A percentile compares a stretch with the other conserved stretches of the same genome.
phyloP scores from a whole-genome alignment of 2,113 vertebrate species.

The Pangasianodon hypophthalmus region DNA sequence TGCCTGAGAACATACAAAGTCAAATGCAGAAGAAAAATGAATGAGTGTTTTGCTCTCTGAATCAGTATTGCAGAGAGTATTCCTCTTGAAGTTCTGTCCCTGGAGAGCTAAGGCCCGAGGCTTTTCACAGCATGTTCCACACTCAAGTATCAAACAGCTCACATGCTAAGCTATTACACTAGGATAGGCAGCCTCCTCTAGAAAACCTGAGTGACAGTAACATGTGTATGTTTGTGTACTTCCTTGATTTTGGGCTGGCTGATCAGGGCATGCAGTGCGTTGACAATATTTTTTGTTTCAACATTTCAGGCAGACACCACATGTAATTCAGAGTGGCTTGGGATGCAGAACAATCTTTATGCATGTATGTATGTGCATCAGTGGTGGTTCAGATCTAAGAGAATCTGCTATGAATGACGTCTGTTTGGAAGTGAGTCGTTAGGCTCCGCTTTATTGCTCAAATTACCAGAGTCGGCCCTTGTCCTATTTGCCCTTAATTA shows the following conservation, averaged over 20 bases:
- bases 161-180: constrained; percentile 28
- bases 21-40: constrained; percentile 36
- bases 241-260: not conserved
- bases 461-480: constrained; percentile 82
- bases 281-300: not conserved
- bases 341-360: not conserved
- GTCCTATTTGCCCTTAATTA: constrained; percentile 96
- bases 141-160: constrained; percentile 40
- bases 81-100: constrained; percentile 47
- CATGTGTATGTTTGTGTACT: not conserved
- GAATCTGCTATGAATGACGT: constrained; percentile 72
- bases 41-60: constrained; percentile 17
- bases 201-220: constrained; percentile 17
- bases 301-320: not conserved
- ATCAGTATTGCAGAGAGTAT: constrained; percentile 28
- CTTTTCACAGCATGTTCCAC: constrained; percentile 20
- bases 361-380: not conserved
- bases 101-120: constrained; percentile 42
- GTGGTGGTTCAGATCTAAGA: not conserved
- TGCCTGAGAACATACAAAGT: constrained; percentile 20
- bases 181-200: constrained; percentile 3
- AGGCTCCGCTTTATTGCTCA: constrained; percentile 85
- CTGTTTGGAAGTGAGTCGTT: constrained; percentile 85
- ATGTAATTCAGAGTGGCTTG: not conserved
- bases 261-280: not conserved